These are phyloP conservation scores for Poecilia velifera DNA, from an alignment of 2,797 vertebrate species.

Conservation along the genomic window DNA sequence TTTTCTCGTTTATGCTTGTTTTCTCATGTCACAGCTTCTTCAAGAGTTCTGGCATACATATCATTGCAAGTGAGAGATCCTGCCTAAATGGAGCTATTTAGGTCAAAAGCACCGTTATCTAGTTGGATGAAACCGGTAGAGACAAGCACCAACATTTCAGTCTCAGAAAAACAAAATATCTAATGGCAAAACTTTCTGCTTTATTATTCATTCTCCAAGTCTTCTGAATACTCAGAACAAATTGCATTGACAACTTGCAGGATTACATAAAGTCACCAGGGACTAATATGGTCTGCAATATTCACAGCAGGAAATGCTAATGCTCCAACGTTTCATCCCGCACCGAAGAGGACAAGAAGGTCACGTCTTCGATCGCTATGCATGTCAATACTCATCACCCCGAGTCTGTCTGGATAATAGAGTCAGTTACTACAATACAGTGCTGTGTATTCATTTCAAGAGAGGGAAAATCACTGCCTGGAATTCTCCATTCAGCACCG, in stretches of 20 bases:
- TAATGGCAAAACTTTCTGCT: neutral
- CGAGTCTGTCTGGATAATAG: constrained; percentile 24
- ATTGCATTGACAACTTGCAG: constrained; percentile 1
- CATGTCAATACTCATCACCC: constrained; percentile 51
- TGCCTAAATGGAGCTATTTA: neutral
- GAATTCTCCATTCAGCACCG: constrained; percentile 42
- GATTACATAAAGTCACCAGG: neutral
- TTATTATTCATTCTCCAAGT: neutral
- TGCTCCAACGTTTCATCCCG: constrained; percentile 41
- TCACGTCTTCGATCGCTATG: constrained; percentile 50
- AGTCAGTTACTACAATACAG: constrained; percentile 45
- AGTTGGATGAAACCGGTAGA: neutral
- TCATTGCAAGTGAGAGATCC: neutral
- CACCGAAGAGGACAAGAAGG: constrained; percentile 51
- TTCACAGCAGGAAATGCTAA: constrained; percentile 32
- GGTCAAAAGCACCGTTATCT: neutral
- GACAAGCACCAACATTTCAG: neutral
- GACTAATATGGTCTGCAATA: constrained; percentile 26
- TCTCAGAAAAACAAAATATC: neutral
- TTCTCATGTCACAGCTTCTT: too few species aligned
- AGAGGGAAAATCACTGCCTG: constrained; percentile 38
- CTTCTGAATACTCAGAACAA: neutral
- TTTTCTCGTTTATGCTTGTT: neutral
- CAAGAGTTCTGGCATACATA: too few species aligned
- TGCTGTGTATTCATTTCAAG: constrained; percentile 41